Conservation (phyloP, 2,797 vertebrate species). For the Tenualosa thibaudeaui region DNA sequence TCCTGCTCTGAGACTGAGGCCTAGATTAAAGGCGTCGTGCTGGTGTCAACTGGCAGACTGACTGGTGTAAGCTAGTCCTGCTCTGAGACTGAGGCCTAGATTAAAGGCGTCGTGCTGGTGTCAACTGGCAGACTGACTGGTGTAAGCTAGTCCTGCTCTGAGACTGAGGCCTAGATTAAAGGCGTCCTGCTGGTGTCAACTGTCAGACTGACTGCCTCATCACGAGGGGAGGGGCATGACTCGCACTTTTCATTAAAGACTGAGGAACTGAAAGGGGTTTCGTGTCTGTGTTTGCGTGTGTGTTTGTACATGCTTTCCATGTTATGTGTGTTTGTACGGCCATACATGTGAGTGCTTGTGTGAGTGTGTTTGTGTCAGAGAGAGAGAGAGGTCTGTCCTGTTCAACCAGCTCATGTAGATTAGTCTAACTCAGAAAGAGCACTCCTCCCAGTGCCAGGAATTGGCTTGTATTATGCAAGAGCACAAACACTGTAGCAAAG, state of each 20-base stretch:
- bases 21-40: too few species aligned
- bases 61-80: too few species aligned
- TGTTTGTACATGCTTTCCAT: neutral
- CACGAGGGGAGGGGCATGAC: too few species aligned
- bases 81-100: too few species aligned
- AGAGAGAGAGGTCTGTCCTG: constrained; percentile 7
- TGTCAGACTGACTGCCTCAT: too few species aligned
- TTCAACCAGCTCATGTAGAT: neutral
- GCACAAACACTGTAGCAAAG: neutral
- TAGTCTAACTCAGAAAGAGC: neutral
- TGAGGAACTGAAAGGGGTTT: neutral
- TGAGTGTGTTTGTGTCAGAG: neutral
- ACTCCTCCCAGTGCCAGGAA: neutral
- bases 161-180: too few species aligned
- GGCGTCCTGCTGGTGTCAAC: too few species aligned
- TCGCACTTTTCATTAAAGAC: neutral
- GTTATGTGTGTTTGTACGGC: neutral
- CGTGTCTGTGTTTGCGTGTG: neutral
- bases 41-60: too few species aligned
- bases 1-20: too few species aligned
- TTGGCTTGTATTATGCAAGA: neutral
- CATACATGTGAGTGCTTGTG: neutral
- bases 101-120: too few species aligned
- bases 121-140: too few species aligned
- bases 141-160: too few species aligned